Conservation (phyloP, 2,113 vertebrate species). For the Odocoileus hemionus region DNA sequence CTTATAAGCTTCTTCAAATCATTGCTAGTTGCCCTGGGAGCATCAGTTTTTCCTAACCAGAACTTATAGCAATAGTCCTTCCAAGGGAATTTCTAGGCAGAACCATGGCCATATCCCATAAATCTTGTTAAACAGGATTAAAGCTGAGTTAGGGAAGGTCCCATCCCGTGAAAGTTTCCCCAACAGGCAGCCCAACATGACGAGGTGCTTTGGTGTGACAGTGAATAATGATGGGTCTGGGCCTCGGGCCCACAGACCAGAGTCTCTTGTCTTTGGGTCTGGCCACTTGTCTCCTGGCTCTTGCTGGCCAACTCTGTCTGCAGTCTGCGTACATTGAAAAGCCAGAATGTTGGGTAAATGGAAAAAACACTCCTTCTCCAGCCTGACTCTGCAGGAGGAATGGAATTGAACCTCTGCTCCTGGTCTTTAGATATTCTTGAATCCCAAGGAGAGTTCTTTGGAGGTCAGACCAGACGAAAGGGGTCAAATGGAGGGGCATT, state of each 20-base stretch:
- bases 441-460: conserved; percentile 28
- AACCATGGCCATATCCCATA: not conserved
- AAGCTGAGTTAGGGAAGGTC: not conserved
- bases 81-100: conserved; percentile 35
- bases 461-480: conserved; percentile 26
- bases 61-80: conserved; percentile 11
- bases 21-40: not conserved
- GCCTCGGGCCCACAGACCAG: not conserved
- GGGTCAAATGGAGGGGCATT: not conserved
- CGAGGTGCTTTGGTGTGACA: not conserved
- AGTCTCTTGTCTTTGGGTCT: not conserved
- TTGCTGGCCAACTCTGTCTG: not conserved
- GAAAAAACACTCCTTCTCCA: conserved; percentile 38
- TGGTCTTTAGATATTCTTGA: not conserved
- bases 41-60: conserved; percentile 42
- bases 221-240: not conserved
- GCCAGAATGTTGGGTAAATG: conserved; percentile 45
- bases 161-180: not conserved
- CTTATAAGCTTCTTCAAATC: not conserved
- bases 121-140: not conserved
- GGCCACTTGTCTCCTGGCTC: not conserved
- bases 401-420: not conserved
- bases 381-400: not conserved
- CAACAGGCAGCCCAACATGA: not conserved
- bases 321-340: conserved; percentile 10